Evolutionary conservation across 2,113 vertebrate species (phyloP).

Genomic region (Phyllopteryx taeniolatus): DNA sequence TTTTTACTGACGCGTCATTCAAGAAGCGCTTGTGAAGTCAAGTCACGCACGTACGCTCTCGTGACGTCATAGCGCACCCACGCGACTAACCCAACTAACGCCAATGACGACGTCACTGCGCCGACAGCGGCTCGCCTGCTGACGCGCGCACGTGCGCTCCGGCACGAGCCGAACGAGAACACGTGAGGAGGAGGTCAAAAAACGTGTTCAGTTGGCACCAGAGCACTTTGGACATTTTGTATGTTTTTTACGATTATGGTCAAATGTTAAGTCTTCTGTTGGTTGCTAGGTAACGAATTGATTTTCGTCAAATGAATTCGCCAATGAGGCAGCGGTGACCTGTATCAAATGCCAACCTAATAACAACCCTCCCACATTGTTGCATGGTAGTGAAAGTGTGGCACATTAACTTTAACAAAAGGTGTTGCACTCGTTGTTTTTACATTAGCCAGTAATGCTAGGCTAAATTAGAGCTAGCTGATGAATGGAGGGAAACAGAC

Average conservation of each 20-base stretch:
- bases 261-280: background rate
- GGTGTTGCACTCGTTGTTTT: too few species aligned
- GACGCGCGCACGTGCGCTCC: conserved; percentile 34
- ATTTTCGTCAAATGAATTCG: conserved; percentile 40
- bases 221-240: background rate
- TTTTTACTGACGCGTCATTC: too few species aligned
- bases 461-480: background rate
- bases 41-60: background rate
- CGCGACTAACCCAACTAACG: background rate
- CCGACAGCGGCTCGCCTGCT: conserved; percentile 24
- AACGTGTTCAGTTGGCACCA: background rate
- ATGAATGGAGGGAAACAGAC: background rate
- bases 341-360: background rate
- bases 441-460: background rate
- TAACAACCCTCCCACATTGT: background rate
- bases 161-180: conserved; percentile 19
- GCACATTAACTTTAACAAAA: background rate
- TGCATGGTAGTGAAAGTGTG: background rate
- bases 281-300: conserved; percentile 27
- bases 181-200: conserved; percentile 15
- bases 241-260: background rate
- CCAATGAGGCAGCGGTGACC: conserved; percentile 35
- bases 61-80: background rate
- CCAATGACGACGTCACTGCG: conserved; percentile 53
- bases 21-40: background rate